Conservation (phyloP, 2,888 invertebrate genomes). For the Tupiocoris notatus region DNA sequence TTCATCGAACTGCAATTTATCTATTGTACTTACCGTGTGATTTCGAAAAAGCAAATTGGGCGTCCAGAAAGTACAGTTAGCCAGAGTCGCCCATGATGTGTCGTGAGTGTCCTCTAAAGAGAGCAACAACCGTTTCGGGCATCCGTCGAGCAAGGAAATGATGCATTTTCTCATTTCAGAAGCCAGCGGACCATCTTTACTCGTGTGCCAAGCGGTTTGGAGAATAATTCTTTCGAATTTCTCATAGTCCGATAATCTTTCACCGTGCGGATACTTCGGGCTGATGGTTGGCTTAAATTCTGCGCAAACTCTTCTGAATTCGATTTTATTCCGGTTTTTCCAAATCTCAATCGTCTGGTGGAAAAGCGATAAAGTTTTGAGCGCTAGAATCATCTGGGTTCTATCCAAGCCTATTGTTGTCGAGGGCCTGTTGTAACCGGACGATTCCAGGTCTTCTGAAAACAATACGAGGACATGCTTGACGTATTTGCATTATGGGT, state of each 20-base stretch:
- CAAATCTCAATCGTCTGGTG: background rate
- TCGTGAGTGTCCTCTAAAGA: background rate
- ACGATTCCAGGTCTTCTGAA: background rate
- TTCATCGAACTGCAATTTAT: too few relatives aligned
- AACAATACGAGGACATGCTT: too few relatives aligned
- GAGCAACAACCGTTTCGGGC: background rate
- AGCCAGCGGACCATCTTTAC: background rate
- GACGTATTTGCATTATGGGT: too few relatives aligned
- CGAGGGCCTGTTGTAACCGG: background rate
- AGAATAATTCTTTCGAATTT: background rate
- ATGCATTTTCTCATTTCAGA: background rate
- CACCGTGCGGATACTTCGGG: background rate
- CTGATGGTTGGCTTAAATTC: background rate
- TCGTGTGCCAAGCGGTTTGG: background rate
- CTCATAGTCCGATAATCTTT: background rate
- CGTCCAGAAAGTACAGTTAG: constrained; percentile 3
- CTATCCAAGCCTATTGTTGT: constrained; percentile 3
- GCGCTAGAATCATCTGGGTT: background rate
- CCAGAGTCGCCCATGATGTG: constrained; percentile 9
- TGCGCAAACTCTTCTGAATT: constrained; percentile 4
- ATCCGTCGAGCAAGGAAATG: background rate
- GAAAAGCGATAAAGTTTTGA: background rate
- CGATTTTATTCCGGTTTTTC: background rate
- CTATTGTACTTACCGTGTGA: constrained; percentile 16
- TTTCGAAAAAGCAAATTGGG: constrained; percentile 12